Percentiles rank a stretch among this genome's conserved stretches.
Conservation (phyloP, 1,140 invertebrate species). For the Leptinotarsa defecta region DNA sequence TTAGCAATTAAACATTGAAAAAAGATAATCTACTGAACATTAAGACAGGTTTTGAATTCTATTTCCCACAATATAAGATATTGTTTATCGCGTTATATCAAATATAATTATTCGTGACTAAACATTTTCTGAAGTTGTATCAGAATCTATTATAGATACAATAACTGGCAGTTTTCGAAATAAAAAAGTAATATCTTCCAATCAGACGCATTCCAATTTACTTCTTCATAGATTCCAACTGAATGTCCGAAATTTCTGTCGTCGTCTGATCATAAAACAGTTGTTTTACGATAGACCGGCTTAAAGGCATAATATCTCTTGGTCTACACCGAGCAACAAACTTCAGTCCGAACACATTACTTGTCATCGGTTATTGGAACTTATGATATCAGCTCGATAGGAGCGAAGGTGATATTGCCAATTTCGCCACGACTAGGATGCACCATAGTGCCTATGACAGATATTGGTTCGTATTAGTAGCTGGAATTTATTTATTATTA, state of each 20-base stretch:
- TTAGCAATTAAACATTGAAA: no score
- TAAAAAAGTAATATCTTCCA: slow-evolving; percentile 9
- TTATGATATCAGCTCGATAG: slow-evolving; percentile 28
- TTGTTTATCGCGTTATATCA: no score
- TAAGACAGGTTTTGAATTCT: not conserved
- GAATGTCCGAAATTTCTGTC: slow-evolving; percentile 9
- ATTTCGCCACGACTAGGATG: slow-evolving; percentile 12
- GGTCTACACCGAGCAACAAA: slow-evolving; percentile 18
- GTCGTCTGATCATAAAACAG: slow-evolving; percentile 15
- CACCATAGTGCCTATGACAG: slow-evolving; percentile 11
- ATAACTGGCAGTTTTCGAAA: not conserved
- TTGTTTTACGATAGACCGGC: slow-evolving; percentile 28
- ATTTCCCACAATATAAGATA: no score
- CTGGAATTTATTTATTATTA: slow-evolving; percentile 19
- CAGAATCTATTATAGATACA: no score
- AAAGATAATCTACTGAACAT: no score
- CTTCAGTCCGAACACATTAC: slow-evolving; percentile 29
- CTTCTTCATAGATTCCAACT: slow-evolving; percentile 18
- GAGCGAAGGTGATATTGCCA: slow-evolving; percentile 23
- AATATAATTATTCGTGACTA: no score
- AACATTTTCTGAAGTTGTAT: no score
- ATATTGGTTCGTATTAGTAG: slow-evolving; percentile 9
- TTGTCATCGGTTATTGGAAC: slow-evolving; percentile 32
- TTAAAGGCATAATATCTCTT: slow-evolving; percentile 30
- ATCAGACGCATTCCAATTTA: not conserved